A percentile compares a stretch with the other conserved stretches of the same genome.
phyloP scores from a whole-genome alignment of 2,888 invertebrate species.

The Galeruca laticollis region DNA sequence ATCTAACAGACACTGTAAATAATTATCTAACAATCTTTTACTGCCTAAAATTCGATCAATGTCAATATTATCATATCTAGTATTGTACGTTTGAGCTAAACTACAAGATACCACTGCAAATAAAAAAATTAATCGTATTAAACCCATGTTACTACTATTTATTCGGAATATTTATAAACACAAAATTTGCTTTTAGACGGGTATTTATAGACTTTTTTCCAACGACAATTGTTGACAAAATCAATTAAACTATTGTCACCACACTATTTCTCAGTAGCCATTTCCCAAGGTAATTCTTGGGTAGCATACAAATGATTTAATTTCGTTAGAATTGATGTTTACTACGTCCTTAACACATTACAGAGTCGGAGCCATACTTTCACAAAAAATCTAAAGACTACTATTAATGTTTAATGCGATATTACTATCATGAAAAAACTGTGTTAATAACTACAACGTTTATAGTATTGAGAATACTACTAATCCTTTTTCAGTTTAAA shows the following conservation, averaged over 20 bases:
- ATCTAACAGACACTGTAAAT: slow-evolving; percentile 76
- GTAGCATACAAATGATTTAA: slow-evolving; percentile 12
- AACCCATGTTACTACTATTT: slow-evolving; percentile 2
- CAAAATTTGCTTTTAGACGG: background rate
- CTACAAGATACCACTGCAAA: slow-evolving; percentile 23
- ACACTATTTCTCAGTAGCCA: slow-evolving; percentile 11
- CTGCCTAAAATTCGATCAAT: slow-evolving; percentile 75
- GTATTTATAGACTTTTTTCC: background rate
- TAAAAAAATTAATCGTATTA: slow-evolving; percentile 13
- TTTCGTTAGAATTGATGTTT: slow-evolving; percentile 2
- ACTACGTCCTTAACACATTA: background rate
- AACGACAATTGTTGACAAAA: background rate
- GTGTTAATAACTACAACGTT: no score
- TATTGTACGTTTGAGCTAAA: slow-evolving; percentile 46
- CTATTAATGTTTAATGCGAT: no score
- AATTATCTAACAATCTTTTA: slow-evolving; percentile 74
- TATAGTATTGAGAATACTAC: no score
- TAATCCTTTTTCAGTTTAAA: no score
- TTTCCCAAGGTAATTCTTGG: slow-evolving; percentile 9
- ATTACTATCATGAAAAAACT: no score
- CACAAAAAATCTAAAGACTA: no score
- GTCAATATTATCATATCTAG: slow-evolving; percentile 66
- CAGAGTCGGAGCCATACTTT: background rate
- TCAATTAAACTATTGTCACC: background rate
- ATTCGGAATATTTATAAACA: background rate